These are phyloP conservation scores for Mythimna pallens DNA, from an alignment of 2,888 invertebrate genomes.

Conservation along the genomic window DNA sequence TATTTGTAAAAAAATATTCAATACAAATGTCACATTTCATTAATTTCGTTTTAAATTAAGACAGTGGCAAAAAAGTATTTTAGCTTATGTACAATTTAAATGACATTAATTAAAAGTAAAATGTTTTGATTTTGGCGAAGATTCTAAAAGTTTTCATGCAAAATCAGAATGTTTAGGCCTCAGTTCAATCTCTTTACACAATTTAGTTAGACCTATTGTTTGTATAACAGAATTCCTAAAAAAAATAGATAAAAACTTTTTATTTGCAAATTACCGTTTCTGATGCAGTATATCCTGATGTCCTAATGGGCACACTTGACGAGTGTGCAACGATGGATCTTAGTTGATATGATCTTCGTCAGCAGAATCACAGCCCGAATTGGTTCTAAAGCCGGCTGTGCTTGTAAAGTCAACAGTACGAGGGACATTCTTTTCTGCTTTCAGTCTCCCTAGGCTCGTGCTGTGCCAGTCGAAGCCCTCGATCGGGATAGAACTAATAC, in stretches of 20 bases:
- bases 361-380: neutral
- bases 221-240: neutral
- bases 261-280: neutral
- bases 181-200: neutral
- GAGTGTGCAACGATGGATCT: neutral
- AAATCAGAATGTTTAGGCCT: neutral
- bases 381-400: neutral
- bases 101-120: slow-evolving; percentile 1
- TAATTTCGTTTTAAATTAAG: slow-evolving; percentile 28
- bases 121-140: neutral
- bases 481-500: too few relatives aligned
- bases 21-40: slow-evolving; percentile 41
- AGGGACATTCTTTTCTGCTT: neutral
- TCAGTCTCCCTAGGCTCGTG: neutral
- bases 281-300: too few relatives aligned
- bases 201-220: neutral
- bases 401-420: too few relatives aligned
- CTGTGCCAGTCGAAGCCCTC: neutral
- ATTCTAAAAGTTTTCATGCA: slow-evolving; percentile 5
- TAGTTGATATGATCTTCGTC: neutral
- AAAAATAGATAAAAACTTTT: neutral
- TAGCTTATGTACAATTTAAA: neutral
- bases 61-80: slow-evolving; percentile 4
- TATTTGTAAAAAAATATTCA: slow-evolving; percentile 23
- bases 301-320: too few relatives aligned